Conservation (phyloP, 2,888 invertebrate genomes). For the Apamea sordens region DNA sequence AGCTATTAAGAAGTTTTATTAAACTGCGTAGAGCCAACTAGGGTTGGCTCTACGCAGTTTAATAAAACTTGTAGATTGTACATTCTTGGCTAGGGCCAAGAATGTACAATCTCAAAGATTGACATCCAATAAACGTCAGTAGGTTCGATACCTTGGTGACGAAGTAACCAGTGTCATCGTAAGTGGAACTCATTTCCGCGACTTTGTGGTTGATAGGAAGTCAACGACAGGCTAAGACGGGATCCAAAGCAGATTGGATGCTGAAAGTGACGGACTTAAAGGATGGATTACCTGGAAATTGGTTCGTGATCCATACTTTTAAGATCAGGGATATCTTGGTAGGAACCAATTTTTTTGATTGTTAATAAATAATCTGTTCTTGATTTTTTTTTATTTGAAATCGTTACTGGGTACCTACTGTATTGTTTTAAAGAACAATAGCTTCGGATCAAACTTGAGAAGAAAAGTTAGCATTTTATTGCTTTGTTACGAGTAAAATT, state of each 20-base stretch:
- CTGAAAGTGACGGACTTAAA: constrained; percentile 1
- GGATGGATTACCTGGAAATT: background rate
- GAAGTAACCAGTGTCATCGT: constrained; percentile 31
- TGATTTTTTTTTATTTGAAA: background rate
- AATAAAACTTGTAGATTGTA: too few species aligned
- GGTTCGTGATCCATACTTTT: background rate
- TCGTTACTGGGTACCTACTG: too few species aligned
- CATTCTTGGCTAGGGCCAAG: too few species aligned
- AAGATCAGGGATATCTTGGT: background rate
- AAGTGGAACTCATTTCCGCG: constrained; percentile 64
- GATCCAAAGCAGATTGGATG: constrained; percentile 19
- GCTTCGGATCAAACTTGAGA: background rate
- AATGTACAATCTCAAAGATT: constrained; percentile 41
- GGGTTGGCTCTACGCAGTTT: too few species aligned
- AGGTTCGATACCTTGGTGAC: constrained; percentile 34
- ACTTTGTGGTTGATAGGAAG: constrained; percentile 51
- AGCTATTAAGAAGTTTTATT: background rate
- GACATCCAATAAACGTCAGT: constrained; percentile 58
- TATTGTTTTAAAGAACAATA: background rate
- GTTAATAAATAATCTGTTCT: background rate
- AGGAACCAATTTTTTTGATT: background rate
- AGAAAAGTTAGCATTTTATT: background rate
- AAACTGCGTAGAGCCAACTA: background rate
- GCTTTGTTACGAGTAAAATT: too few species aligned
- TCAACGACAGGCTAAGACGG: constrained; percentile 25